A percentile compares a stretch with the other conserved stretches of the same genome.
phyloP scores from a whole-genome alignment of 2,888 invertebrate genomes.

The Theristus sp. region DNA sequence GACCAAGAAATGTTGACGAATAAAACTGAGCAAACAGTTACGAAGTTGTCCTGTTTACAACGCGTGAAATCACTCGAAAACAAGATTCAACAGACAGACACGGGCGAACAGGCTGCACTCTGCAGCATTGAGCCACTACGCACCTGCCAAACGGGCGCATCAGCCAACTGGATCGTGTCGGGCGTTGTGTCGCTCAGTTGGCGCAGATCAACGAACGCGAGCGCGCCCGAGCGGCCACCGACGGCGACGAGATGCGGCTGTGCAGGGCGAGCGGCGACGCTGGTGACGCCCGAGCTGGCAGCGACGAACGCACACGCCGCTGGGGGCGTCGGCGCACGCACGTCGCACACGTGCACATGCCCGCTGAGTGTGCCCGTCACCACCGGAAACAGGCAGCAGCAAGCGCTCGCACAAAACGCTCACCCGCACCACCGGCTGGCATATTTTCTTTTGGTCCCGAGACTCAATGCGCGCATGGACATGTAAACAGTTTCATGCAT shows the following conservation, averaged over 20 bases:
- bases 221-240: background rate
- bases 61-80: too few relatives aligned
- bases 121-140: too few relatives aligned
- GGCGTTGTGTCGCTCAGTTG: background rate
- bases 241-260: background rate
- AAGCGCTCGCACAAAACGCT: too few relatives aligned
- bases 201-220: background rate
- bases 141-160: background rate
- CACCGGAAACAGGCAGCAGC: background rate
- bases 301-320: background rate
- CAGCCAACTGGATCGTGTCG: background rate
- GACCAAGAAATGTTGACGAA: background rate
- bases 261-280: background rate
- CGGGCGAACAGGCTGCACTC: too few relatives aligned
- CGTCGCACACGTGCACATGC: background rate
- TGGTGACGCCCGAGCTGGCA: background rate
- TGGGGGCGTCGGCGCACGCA: background rate
- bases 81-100: too few relatives aligned
- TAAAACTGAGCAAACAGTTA: background rate
- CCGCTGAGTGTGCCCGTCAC: background rate
- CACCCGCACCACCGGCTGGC: too few relatives aligned
- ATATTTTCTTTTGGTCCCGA: too few relatives aligned
- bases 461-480: too few relatives aligned
- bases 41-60: too few relatives aligned
- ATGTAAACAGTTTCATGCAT: too few relatives aligned